Conservation (phyloP, 2,113 vertebrate species). For the Phaetusa simplex region DNA sequence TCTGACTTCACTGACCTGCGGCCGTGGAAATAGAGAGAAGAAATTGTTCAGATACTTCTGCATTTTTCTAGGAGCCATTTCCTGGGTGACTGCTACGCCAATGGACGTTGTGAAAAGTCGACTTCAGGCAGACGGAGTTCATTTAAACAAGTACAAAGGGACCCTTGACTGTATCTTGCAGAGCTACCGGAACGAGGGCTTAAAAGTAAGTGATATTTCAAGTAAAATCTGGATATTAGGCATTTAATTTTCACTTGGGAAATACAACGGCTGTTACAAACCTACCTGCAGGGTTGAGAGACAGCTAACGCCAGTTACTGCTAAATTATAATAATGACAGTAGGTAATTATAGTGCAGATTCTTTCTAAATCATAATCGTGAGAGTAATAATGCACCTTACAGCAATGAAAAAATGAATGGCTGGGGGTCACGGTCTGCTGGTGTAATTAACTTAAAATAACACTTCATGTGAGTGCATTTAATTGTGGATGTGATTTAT, state of each 20-base stretch:
- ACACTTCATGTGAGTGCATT: neutral
- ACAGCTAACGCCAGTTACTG: neutral
- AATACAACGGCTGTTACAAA: neutral
- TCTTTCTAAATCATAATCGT: neutral
- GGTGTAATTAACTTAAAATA: neutral
- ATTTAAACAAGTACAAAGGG: constrained; percentile 88
- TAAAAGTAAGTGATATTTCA: constrained; percentile 81
- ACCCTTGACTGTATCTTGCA: constrained; percentile 87
- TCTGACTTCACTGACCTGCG: neutral
- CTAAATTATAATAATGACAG: neutral
- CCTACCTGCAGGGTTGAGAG: neutral
- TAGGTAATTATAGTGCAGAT: neutral
- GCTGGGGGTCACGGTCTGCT: neutral
- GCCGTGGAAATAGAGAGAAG: neutral
- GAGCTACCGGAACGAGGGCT: constrained; percentile 89
- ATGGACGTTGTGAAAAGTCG: constrained; percentile 96
- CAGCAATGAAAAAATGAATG: neutral
- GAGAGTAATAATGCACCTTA: neutral
- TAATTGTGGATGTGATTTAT: neutral
- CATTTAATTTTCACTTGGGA: neutral
- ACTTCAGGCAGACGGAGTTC: constrained; percentile 90
- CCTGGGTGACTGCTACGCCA: constrained; percentile 92
- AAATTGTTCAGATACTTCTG: neutral
- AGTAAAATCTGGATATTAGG: neutral
- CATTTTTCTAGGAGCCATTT: constrained; percentile 86